Evolutionary conservation across 2,888 invertebrate genomes (phyloP).

Genomic region (Tipula unca): DNA sequence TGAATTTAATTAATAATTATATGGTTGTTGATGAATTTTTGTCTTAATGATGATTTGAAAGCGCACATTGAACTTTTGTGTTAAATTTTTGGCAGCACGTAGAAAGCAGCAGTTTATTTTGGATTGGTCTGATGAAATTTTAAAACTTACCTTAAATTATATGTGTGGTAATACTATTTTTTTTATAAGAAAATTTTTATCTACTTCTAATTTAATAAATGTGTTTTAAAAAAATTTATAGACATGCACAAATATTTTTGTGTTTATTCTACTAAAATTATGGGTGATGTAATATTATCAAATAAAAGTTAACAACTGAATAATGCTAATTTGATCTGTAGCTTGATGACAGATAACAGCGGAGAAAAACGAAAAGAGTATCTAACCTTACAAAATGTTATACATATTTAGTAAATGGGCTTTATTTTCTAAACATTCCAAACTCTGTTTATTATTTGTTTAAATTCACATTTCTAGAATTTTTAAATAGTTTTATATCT

Average conservation of each 20-base stretch:
- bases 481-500: no score
- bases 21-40: slow-evolving; percentile 8
- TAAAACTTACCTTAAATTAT: neutral
- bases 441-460: no score
- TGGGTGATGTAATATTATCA: neutral
- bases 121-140: neutral
- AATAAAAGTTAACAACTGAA: neutral
- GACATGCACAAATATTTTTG: neutral
- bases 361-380: no score
- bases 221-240: neutral
- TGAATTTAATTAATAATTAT: neutral
- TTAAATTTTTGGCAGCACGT: neutral
- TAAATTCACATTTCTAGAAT: no score
- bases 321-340: neutral
- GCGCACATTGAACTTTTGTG: slow-evolving; percentile 8
- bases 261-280: neutral
- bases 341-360: no score
- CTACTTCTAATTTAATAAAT: neutral
- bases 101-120: neutral
- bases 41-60: neutral
- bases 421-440: no score
- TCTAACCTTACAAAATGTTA: no score
- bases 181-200: neutral
- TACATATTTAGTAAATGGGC: no score
- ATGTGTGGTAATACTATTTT: neutral